phyloP scores from a whole-genome alignment of 1,140 invertebrate genomes.

The Ectropis grisescens region DNA sequence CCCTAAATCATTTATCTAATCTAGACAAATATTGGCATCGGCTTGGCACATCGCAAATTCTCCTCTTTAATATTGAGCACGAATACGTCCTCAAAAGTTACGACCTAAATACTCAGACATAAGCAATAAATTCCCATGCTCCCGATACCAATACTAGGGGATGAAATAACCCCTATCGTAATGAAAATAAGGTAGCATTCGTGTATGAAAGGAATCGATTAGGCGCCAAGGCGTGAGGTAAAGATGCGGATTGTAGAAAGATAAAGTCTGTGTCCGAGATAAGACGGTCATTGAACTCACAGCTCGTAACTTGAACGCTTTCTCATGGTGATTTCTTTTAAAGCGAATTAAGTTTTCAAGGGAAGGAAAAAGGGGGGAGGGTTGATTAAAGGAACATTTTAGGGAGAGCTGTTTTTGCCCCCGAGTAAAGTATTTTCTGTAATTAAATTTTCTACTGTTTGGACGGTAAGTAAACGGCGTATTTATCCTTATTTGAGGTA shows the following conservation, averaged over 20 bases:
- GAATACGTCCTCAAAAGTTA: conserved; percentile 7
- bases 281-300: conserved; percentile 34
- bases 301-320: conserved; percentile 13
- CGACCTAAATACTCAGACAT: conserved; percentile 7
- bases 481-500: too few species aligned
- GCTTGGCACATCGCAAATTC: conserved; percentile 23
- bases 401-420: too few species aligned
- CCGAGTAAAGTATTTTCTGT: too few species aligned
- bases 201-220: conserved; percentile 21
- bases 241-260: conserved; percentile 17
- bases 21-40: conserved; percentile 29
- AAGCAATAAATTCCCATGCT: conserved; percentile 13
- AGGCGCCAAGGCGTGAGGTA: conserved; percentile 15
- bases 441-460: too few species aligned
- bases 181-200: conserved; percentile 12
- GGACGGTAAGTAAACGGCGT: too few species aligned
- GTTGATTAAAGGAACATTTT: too few species aligned
- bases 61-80: background rate
- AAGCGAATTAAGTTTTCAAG: conserved; percentile 21
- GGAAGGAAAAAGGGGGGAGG: too few species aligned
- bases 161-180: conserved; percentile 16
- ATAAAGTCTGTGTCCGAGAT: conserved; percentile 40
- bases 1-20: conserved; percentile 26
- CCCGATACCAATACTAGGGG: background rate
- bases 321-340: conserved; percentile 24